phyloP scores from a whole-genome alignment of 2,113 vertebrate species.

The Albula goreensis region DNA sequence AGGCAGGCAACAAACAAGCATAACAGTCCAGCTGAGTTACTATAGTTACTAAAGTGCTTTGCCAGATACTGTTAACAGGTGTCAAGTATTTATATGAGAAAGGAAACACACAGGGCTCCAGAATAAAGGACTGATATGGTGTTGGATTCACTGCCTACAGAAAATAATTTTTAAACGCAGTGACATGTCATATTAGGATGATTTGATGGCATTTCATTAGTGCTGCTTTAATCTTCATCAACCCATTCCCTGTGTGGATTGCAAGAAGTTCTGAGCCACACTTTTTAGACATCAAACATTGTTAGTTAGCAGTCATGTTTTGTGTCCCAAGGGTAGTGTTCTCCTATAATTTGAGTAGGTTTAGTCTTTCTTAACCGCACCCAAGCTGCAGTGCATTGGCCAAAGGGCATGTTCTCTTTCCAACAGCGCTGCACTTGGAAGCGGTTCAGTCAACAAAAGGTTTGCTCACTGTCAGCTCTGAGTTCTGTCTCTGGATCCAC shows the following conservation, averaged over 20 bases:
- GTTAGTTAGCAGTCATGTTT: neutral
- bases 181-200: no score
- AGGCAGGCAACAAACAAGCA: neutral
- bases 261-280: neutral
- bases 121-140: neutral
- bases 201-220: neutral
- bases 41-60: neutral
- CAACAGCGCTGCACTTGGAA: conserved; percentile 25
- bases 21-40: neutral
- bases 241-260: neutral
- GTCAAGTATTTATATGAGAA: neutral
- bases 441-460: conserved; percentile 22
- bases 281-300: neutral
- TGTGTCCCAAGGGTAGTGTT: neutral
- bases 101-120: neutral
- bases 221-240: neutral
- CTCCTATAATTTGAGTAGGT: neutral
- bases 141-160: neutral
- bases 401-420: neutral
- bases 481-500: conserved; percentile 25
- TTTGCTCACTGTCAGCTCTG: conserved; percentile 28
- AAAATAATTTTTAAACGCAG: neutral
- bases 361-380: conserved; percentile 15
- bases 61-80: neutral
- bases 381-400: conserved; percentile 13